Conservation (phyloP, 2,113 vertebrate species). For the Grammomys dolichurus region DNA sequence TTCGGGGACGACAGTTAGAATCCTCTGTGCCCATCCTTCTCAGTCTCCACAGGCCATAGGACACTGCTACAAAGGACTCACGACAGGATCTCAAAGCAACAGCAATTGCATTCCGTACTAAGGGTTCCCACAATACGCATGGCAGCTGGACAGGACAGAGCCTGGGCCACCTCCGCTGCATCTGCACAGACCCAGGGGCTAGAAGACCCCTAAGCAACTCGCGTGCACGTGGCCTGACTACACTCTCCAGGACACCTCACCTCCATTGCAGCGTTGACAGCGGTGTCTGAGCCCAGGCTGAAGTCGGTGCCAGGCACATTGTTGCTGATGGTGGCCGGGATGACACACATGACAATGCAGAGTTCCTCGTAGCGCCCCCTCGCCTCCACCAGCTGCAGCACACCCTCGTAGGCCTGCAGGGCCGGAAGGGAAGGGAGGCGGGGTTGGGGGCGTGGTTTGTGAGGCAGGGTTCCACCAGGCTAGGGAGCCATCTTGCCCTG, state of each 20-base stretch:
- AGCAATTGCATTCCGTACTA: rapidly evolving
- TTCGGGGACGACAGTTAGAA: not conserved
- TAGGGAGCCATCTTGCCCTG: not conserved
- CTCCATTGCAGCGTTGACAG: constrained; percentile 97
- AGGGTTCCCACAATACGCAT: not conserved
- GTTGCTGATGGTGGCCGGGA: constrained; percentile 99
- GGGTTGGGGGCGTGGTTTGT: rapidly evolving
- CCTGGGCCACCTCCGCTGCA: not conserved
- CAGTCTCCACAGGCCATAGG: rapidly evolving
- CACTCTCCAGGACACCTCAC: constrained; percentile 75
- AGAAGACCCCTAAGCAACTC: not conserved
- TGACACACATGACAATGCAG: constrained; percentile 96
- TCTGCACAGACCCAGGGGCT: not conserved
- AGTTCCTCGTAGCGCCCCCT: constrained; percentile 92
- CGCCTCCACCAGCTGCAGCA: constrained; percentile 95
- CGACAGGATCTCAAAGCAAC: not conserved
- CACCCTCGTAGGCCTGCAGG: constrained; percentile 92
- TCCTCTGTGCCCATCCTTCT: not conserved
- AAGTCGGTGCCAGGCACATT: constrained; percentile 98
- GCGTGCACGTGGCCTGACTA: not conserved
- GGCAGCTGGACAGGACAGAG: not conserved
- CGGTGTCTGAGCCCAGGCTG: constrained; percentile 96
- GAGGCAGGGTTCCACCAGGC: not conserved
- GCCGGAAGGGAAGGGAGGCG: not conserved
- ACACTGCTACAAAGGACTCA: not conserved